A percentile compares a stretch with the other conserved stretches of the same genome.
Evolutionary conservation across 1,140 invertebrate genomes (phyloP).

Genomic region (Aleiodes sp.): DNA sequence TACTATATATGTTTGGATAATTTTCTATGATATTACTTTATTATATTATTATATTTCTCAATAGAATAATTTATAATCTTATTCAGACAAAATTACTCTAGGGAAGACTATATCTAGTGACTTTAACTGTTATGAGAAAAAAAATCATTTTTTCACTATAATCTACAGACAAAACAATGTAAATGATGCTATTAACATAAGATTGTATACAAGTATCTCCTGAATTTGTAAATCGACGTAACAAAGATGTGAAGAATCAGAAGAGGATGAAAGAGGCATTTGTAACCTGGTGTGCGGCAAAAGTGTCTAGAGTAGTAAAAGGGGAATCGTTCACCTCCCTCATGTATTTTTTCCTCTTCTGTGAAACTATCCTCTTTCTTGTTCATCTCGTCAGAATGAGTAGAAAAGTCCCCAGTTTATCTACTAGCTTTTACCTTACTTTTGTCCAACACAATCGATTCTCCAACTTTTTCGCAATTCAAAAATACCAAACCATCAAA

Average conservation of each 20-base stretch:
- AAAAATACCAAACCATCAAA: too few relatives aligned
- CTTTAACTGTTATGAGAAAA: too few relatives aligned
- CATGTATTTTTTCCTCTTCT: background rate
- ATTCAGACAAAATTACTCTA: too few relatives aligned
- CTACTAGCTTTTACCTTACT: background rate
- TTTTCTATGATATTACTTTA: too few relatives aligned
- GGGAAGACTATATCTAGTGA: too few relatives aligned
- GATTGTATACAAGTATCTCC: background rate
- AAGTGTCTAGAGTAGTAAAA: slow-evolving; percentile 12
- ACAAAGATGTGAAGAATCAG: background rate
- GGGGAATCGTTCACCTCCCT: slow-evolving; percentile 3
- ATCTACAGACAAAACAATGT: background rate
- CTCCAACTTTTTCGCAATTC: background rate
- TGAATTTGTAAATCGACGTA: background rate
- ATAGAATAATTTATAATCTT: too few relatives aligned
- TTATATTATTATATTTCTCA: too few relatives aligned
- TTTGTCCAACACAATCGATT: background rate
- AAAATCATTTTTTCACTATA: too few relatives aligned
- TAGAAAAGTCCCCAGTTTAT: background rate
- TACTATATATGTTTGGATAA: too few relatives aligned
- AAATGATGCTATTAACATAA: background rate
- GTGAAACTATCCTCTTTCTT: background rate
- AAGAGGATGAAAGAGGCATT: background rate
- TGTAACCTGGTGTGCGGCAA: background rate
- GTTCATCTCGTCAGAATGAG: background rate